Percentiles rank a stretch among this genome's conserved stretches.
These are phyloP conservation scores for Papilio dardanus DNA, from an alignment of 1,140 invertebrate genomes.

Conservation along the genomic window DNA sequence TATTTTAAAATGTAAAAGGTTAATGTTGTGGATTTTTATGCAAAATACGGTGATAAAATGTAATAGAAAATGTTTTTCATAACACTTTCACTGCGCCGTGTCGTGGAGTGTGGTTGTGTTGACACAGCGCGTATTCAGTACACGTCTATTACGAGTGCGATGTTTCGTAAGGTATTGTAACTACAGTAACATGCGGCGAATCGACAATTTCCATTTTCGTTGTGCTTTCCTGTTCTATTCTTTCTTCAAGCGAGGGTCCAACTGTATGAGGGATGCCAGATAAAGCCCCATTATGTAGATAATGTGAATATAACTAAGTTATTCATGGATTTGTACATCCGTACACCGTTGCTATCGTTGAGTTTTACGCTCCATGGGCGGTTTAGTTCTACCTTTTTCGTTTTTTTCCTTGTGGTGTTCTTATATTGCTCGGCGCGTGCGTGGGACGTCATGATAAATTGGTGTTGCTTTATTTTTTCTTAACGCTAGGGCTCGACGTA, in stretches of 20 bases:
- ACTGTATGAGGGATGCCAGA: slow-evolving; percentile 64
- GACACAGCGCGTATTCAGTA: slow-evolving; percentile 15
- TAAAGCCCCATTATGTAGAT: slow-evolving; percentile 79
- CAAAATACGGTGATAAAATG: slow-evolving; percentile 30
- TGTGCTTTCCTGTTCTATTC: slow-evolving; percentile 53
- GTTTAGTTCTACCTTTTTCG: slow-evolving; percentile 62
- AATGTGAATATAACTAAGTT: slow-evolving; percentile 82
- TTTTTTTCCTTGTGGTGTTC: slow-evolving; percentile 71
- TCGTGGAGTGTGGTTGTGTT: slow-evolving; percentile 3
- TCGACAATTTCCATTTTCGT: slow-evolving; percentile 48
- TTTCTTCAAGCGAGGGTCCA: slow-evolving; percentile 62
- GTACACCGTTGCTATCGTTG: slow-evolving; percentile 74
- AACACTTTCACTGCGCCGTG: slow-evolving; percentile 27
- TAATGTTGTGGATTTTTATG: slow-evolving; percentile 9
- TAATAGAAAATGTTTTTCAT: slow-evolving; percentile 14
- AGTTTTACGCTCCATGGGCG: slow-evolving; percentile 76
- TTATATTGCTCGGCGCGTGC: slow-evolving; percentile 72
- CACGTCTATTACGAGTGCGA: slow-evolving; percentile 23
- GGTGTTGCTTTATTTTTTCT: slow-evolving; percentile 73
- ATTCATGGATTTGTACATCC: slow-evolving; percentile 67
- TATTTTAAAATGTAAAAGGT: slow-evolving; percentile 34
- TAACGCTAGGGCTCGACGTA: slow-evolving; percentile 71
- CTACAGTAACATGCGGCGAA: slow-evolving; percentile 46
- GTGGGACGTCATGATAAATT: slow-evolving; percentile 79
- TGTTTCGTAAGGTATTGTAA: slow-evolving; percentile 21